Evolutionary conservation across 2,797 vertebrate genomes (phyloP).

Genomic region (Lutjanus campechanus): DNA sequence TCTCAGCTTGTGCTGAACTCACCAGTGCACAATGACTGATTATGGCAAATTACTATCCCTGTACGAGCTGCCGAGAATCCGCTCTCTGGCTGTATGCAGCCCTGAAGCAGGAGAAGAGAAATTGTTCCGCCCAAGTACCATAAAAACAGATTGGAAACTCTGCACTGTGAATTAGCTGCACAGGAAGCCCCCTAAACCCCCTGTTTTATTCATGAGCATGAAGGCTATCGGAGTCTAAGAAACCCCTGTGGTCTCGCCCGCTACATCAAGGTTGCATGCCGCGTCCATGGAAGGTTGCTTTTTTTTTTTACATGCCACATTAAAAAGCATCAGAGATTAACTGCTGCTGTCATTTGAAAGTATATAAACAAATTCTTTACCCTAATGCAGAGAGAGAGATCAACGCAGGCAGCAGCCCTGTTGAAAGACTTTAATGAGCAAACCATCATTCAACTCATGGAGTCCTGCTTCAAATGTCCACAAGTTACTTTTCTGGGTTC

Average conservation of each 20-base stretch:
- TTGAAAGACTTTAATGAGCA: conserved; percentile 70
- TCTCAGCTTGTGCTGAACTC: conserved; percentile 76
- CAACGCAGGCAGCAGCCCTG: conserved; percentile 46
- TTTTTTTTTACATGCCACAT: conserved; percentile 64
- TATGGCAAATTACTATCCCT: conserved; percentile 83
- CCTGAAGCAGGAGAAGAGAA: conserved; percentile 81
- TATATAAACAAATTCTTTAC: conserved; percentile 70
- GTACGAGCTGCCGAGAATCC: conserved; percentile 78
- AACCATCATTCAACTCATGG: conserved; percentile 71
- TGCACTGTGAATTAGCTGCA: conserved; percentile 86
- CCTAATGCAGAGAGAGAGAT: conserved; percentile 59
- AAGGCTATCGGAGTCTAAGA: conserved; percentile 86
- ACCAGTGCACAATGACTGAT: conserved; percentile 80
- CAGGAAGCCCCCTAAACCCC: conserved; percentile 89
- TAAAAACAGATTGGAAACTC: conserved; percentile 88
- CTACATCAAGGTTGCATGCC: conserved; percentile 86
- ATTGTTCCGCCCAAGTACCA: conserved; percentile 86
- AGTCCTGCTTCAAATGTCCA: conserved; percentile 68
- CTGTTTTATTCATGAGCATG: conserved; percentile 91
- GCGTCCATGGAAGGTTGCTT: conserved; percentile 76
- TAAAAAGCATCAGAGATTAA: conserved; percentile 83
- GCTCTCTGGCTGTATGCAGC: conserved; percentile 77
- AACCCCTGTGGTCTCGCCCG: conserved; percentile 87
- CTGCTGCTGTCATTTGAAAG: conserved; percentile 70
- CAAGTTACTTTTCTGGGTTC: conserved; percentile 66